These are phyloP conservation scores for Penaeus monodon DNA, from an alignment of 2,888 invertebrate genomes.

Conservation along the genomic window DNA sequence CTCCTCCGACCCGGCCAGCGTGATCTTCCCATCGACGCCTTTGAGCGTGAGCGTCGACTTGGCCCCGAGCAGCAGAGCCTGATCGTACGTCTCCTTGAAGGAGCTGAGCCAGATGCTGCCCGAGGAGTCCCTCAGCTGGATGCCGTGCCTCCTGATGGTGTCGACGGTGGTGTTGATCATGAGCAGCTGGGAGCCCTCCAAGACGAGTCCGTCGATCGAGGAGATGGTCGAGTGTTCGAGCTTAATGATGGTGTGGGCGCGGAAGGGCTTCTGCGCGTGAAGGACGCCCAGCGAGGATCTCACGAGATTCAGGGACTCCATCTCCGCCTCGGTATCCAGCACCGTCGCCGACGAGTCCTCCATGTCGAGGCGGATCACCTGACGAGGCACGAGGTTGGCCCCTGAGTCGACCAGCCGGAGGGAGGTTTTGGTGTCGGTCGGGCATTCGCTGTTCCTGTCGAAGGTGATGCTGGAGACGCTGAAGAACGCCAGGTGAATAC, in stretches of 20 bases:
- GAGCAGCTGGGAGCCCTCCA: constrained; percentile 20
- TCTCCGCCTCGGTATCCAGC: constrained; percentile 7
- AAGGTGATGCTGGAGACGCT: constrained; percentile 26
- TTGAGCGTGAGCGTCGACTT: constrained; percentile 17
- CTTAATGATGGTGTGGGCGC: constrained; percentile 2
- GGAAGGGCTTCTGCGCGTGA: constrained; percentile 4
- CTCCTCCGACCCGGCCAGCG: constrained; percentile 37
- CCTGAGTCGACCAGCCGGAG: constrained; percentile 35
- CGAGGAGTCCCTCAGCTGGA: constrained; percentile 21
- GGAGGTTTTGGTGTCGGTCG: not conserved
- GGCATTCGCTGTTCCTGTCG: not conserved
- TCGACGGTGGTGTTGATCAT: constrained; percentile 38
- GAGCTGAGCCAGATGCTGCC: constrained; percentile 14
- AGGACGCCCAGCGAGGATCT: constrained; percentile 26
- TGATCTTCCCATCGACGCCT: constrained; percentile 25
- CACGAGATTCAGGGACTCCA: constrained; percentile 6
- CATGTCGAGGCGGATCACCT: constrained; percentile 38
- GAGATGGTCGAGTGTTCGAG: constrained; percentile 29
- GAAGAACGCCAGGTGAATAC: constrained; percentile 20
- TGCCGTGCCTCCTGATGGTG: constrained; percentile 9
- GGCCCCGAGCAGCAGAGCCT: constrained; percentile 32
- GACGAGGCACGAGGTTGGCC: constrained; percentile 26
- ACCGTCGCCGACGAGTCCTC: constrained; percentile 9
- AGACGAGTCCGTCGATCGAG: constrained; percentile 14
- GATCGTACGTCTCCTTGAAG: constrained; percentile 17